Base-by-base conservation (phyloP, 2,888 invertebrate species). In the Tillus elongatus region DNA sequence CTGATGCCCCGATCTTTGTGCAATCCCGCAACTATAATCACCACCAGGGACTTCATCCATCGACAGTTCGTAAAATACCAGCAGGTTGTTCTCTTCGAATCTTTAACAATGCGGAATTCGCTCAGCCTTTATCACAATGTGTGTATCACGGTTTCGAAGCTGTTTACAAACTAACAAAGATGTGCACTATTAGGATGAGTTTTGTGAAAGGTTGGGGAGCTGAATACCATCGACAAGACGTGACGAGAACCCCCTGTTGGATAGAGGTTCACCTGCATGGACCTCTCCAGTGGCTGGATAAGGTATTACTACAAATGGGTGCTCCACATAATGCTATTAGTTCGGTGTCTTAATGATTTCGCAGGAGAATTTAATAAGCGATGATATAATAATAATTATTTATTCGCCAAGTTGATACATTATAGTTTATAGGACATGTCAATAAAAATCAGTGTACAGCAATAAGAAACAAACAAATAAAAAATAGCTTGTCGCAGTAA, bases 191-290 rank as follows among this genome's bases (percentile, higher is more conserved):
- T 52, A 74, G 97, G 47, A 92, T 98, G 91, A 95, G 95, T 53
- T 97, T 98, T 61, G 97, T 98, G 24, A 97, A 97, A 63, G 98
- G 98, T 2, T 98, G 97, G 97, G 98, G 97, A 24, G 96, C 97
- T 10, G 97, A 98, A 68, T 98, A 98, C 67, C 96, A 96, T 60
- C 77, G 98, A 13, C 98, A 98, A 66, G 97, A 97, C 59, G 97
- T 98, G 10, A 98, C 97, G 0, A 92, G 92, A 32, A 98, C 98
- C 1, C 98, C 98, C 0, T 98, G 98, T 63, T 98, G 98, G 98
- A 95, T 98, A 45, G 98, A 98, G 68, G 89, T 97, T 42, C 97
- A 98, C 66, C 74, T 98, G 15, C 92, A 97, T 60, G 96, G 96
- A 4, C 97, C 98, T 2, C 72, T 99, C 41, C 93, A 95, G 69